Conservation (phyloP, 2,113 vertebrate species). For the Leucopsar rothschildi region DNA sequence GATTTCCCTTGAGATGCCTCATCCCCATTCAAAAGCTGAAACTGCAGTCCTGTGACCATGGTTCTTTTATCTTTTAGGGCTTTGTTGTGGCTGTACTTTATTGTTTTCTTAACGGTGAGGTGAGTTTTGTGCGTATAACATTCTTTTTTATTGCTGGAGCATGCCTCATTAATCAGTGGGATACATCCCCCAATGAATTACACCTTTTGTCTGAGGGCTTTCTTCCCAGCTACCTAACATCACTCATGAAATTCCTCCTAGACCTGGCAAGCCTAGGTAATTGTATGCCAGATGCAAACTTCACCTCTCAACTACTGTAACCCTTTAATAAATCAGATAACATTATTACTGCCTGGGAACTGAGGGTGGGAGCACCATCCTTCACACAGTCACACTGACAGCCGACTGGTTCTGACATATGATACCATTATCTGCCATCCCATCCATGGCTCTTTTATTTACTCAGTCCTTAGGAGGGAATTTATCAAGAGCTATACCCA, state of each 20-base stretch:
- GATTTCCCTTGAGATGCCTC: not conserved
- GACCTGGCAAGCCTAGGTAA: not conserved
- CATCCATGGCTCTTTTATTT: not conserved
- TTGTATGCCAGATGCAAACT: not conserved
- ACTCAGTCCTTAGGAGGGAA: not conserved
- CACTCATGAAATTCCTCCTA: not conserved
- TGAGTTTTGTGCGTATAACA: constrained; percentile 64
- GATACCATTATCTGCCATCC: not conserved
- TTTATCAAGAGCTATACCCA: not conserved
- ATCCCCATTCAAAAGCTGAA: not conserved
- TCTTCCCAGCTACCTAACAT: not conserved
- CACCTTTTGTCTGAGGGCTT: not conserved
- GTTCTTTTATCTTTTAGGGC: constrained; percentile 78
- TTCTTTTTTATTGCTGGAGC: not conserved
- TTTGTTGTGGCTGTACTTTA: constrained; percentile 95
- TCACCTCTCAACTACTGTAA: not conserved
- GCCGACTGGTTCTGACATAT: fast-evolving
- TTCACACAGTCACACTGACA: not conserved
- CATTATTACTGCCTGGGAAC: not conserved
- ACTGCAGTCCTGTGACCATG: not conserved
- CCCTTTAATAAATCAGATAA: constrained; percentile 1
- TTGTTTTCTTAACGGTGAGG: constrained; percentile 97
- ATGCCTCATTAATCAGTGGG: not conserved
- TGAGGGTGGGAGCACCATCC: not conserved
- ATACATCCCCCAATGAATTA: not conserved